phyloP scores from a whole-genome alignment of 2,888 invertebrate genomes.

The Tinea trinotella region DNA sequence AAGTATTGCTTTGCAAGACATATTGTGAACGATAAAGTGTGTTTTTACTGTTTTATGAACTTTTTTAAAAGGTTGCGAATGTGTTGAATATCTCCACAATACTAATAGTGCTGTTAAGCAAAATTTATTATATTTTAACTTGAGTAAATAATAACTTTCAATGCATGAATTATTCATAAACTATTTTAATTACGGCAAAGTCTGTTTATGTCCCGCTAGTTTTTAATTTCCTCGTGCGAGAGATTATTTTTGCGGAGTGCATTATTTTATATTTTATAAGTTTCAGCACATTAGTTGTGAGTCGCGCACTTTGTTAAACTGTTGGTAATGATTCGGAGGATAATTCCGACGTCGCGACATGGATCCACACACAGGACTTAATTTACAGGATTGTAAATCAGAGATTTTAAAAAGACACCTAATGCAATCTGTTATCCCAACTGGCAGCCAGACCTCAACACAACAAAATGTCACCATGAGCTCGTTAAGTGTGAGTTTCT shows the following conservation, averaged over 20 bases:
- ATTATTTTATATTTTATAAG: constrained; percentile 59
- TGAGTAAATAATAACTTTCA: neutral
- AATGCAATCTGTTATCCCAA: constrained; percentile 42
- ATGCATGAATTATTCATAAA: neutral
- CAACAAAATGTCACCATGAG: constrained; percentile 63
- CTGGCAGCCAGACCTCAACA: constrained; percentile 44
- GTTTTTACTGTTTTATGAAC: constrained; percentile 52
- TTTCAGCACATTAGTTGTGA: constrained; percentile 57
- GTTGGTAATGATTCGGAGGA: constrained; percentile 53
- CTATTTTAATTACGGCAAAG: constrained; percentile 20
- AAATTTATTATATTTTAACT: constrained; percentile 36
- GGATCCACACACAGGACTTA: constrained; percentile 69
- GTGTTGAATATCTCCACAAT: constrained; percentile 66
- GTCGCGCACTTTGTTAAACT: constrained; percentile 51
- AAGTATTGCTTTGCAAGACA: constrained; percentile 37
- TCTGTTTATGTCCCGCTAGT: neutral
- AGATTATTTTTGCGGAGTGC: constrained; percentile 22
- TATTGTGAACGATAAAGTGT: constrained; percentile 28
- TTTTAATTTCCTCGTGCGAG: neutral
- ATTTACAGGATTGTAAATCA: constrained; percentile 64
- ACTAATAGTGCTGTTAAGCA: constrained; percentile 57
- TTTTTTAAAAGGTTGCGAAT: constrained; percentile 65
- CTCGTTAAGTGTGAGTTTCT: constrained; percentile 58
- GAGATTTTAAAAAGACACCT: constrained; percentile 69
- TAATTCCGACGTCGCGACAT: constrained; percentile 52